These are phyloP conservation scores for Solenopsis fugax DNA, from an alignment of 1,140 invertebrate species.

Conservation along the genomic window DNA sequence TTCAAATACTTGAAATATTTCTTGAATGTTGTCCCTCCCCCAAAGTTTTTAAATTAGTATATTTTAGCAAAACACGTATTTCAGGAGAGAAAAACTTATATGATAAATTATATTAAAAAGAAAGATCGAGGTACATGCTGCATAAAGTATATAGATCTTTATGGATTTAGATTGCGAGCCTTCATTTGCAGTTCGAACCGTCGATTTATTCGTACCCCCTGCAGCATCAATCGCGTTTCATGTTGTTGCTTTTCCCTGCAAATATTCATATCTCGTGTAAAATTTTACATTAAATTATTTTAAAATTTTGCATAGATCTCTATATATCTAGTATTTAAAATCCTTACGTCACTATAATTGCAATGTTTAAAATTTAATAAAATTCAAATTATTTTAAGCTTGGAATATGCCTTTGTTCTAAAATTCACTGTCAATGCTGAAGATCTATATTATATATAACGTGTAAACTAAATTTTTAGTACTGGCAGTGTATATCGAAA, in stretches of 20 bases:
- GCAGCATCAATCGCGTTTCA: slow-evolving; percentile 85
- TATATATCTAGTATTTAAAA: not conserved
- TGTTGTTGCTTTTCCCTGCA: slow-evolving; percentile 81
- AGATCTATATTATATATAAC: too few relatives aligned
- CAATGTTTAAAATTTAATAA: not conserved
- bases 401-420: not conserved
- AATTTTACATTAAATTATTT: slow-evolving; percentile 31
- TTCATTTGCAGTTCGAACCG: slow-evolving; percentile 90
- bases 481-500: too few relatives aligned
- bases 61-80: not conserved
- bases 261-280: slow-evolving; percentile 10
- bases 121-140: not conserved
- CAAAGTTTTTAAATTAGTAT: not conserved
- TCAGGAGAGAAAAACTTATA: not conserved
- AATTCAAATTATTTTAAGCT: slow-evolving; percentile 5
- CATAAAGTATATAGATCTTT: not conserved
- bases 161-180: slow-evolving; percentile 78
- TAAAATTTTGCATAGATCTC: not conserved
- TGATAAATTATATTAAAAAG: slow-evolving; percentile 13
- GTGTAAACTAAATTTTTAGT: too few relatives aligned
- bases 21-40: not conserved
- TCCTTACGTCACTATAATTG: not conserved
- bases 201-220: slow-evolving; percentile 89
- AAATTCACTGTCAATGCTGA: too few relatives aligned
- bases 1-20: not conserved